Conservation (phyloP, 2,797 vertebrate genomes). For the Macropus fuliginosus region DNA sequence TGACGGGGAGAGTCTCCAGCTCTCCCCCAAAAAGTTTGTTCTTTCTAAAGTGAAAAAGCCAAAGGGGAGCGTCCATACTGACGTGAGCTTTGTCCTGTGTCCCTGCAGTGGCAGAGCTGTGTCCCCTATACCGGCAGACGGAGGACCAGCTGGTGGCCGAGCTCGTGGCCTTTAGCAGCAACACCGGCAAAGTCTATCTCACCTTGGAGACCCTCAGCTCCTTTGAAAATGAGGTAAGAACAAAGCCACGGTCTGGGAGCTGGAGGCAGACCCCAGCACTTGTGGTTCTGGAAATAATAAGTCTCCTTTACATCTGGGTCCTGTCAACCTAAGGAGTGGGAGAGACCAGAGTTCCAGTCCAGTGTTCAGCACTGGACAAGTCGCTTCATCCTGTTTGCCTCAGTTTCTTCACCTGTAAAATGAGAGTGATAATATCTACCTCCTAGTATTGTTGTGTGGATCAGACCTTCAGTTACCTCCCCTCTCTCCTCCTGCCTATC, state of each 20-base stretch:
- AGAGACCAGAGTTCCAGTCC: neutral
- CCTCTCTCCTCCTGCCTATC: neutral
- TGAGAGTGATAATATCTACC: neutral
- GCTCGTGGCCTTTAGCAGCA: conserved; percentile 91
- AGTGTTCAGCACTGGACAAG: no score
- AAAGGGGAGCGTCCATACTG: no score
- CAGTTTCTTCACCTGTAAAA: neutral
- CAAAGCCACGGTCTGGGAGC: neutral
- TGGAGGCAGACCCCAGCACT: neutral
- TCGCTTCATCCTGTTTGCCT: neutral
- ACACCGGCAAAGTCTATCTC: conserved; percentile 79
- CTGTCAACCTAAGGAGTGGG: neutral
- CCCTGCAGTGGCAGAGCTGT: conserved; percentile 90
- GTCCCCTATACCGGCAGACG: conserved; percentile 83
- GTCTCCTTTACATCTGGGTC: no score
- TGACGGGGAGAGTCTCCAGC: no score
- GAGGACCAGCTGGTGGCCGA: conserved; percentile 85
- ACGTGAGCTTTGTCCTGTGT: neutral
- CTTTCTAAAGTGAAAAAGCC: no score
- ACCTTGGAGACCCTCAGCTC: conserved; percentile 83
- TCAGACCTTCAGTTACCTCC: neutral
- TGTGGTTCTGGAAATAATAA: neutral
- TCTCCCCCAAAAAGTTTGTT: no score
- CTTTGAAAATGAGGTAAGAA: conserved; percentile 83
- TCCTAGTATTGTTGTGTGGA: no score